A percentile compares a stretch with the other conserved stretches of the same genome.
These are phyloP conservation scores for Daphoenositta chrysoptera DNA, from an alignment of 2,113 vertebrate genomes.

Conservation along the genomic window DNA sequence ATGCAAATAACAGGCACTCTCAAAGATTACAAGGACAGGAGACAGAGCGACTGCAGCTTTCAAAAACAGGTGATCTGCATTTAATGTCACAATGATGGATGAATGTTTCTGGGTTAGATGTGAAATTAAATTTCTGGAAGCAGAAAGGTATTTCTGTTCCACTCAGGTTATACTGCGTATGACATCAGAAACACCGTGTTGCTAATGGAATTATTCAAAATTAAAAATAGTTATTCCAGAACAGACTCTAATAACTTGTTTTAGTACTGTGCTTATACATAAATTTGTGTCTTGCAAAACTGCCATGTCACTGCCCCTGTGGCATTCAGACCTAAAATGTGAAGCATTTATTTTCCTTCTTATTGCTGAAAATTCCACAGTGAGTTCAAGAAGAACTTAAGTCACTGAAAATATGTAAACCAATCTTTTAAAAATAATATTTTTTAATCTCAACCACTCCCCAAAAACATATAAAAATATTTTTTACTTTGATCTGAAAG, in stretches of 20 bases:
- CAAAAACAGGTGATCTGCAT: neutral
- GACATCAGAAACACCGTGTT: neutral
- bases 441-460: neutral
- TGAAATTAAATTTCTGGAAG: conserved; percentile 5
- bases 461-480: neutral
- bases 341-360: neutral
- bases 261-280: neutral
- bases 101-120: neutral
- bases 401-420: neutral
- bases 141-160: neutral
- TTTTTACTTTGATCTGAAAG: neutral
- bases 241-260: neutral
- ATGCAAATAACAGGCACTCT: neutral
- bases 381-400: neutral
- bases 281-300: neutral
- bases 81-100: neutral
- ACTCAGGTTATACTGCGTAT: neutral
- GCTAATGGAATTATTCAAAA: neutral
- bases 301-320: neutral
- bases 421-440: neutral
- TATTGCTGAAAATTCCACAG: neutral
- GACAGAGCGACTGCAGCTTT: neutral
- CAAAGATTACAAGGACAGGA: neutral
- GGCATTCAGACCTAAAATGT: neutral
- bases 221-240: neutral